Base-by-base conservation (phyloP, 1,140 invertebrate genomes). In the Listronotus bonariensis region DNA sequence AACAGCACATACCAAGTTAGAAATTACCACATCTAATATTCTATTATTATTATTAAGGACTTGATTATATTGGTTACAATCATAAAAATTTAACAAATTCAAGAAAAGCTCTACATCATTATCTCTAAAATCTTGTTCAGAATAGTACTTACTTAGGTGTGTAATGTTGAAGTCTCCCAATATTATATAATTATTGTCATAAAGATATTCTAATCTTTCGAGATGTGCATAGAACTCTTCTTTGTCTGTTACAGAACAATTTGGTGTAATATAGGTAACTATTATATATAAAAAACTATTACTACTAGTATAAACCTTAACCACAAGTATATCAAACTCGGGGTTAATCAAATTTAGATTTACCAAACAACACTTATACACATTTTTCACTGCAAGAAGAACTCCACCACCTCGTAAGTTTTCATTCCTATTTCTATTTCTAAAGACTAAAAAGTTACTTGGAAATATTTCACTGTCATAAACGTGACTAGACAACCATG, bases 101-200 rank as follows among this genome's bases (percentile, higher is more conserved):
- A 46, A 20, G 9, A 46, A 46, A 10, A 46, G 10, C 18, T 46
- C 12, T 3, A 46, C 17, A 10, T 46, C 11, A 10, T 46, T 11
- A 46, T 46, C 18, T 46, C 15, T 46, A 12, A 3, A 46, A 15
- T 20, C 17, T 14, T 46, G 3, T 10, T 14, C 43, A 5, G 11
- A 17, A 46, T 46, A 46, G 9, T 46, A 17, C 3, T 46, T 46
- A 3, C 1, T 26, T 26, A 17, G 10, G 17, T 17, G 18, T 17
- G 43, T 17, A 20, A 46, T 46, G 43, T 46, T 46, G 17, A 46
- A 46, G 18, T 46, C 43, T 46, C 17, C 43, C 17, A 20, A 15
- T 10, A 46, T 46, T 10, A 14, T 3, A 46, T 14, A 46, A 14
- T 17, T 46, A 46, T 46, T 46, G 9, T 46, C 12, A 46, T 46